Percentiles rank a stretch among this genome's conserved stretches.
These are phyloP conservation scores for Ceriagrion tenellum DNA, from an alignment of 2,888 invertebrate genomes.

Conservation along the genomic window DNA sequence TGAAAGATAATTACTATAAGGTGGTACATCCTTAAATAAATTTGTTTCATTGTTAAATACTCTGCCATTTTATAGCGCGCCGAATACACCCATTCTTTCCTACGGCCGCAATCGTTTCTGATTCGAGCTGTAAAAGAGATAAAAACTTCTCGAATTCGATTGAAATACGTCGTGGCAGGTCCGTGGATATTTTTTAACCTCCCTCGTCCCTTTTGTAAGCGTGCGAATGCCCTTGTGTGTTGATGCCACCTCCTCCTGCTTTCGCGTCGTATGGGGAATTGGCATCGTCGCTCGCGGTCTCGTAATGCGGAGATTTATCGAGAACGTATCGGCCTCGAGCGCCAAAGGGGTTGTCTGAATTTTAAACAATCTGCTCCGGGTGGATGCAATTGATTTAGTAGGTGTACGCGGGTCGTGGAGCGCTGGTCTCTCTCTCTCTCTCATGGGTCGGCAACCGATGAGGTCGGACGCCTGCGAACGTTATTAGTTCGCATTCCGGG, in stretches of 20 bases:
- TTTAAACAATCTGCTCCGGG: conserved; percentile 17
- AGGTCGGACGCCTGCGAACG: not conserved
- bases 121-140: not conserved
- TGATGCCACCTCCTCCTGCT: not conserved
- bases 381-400: conserved; percentile 19
- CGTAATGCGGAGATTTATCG: conserved; percentile 6
- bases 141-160: not conserved
- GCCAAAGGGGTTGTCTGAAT: conserved; percentile 27
- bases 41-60: no score
- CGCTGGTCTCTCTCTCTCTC: not conserved
- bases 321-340: not conserved
- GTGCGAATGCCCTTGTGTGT: not conserved
- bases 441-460: not conserved
- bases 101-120: not conserved
- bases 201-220: not conserved
- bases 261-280: not conserved
- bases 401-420: not conserved
- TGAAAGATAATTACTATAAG: no score
- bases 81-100: not conserved
- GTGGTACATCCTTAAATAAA: no score
- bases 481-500: conserved; percentile 17
- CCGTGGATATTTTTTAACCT: not conserved
- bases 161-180: not conserved
- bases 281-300: conserved; percentile 1
- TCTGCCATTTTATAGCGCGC: no score